phyloP scores from a whole-genome alignment of 2,888 invertebrate species.

The Drosophila fungiperda region DNA sequence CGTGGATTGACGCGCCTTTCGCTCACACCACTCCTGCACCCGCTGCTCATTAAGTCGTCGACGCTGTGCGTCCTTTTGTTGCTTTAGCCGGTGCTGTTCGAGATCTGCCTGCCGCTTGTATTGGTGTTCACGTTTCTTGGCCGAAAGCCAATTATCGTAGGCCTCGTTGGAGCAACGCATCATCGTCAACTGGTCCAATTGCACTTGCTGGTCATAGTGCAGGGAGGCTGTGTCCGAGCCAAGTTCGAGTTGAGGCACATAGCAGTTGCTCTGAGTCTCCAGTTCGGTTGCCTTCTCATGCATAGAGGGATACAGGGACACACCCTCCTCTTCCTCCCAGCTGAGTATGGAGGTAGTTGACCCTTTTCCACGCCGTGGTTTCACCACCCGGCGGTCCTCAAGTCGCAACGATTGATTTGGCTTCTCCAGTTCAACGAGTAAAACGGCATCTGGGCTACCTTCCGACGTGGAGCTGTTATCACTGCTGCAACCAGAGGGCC shows the following conservation, averaged over 20 bases:
- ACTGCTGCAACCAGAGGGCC: background rate
- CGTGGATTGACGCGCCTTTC: slow-evolving; percentile 55
- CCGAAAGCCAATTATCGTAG: slow-evolving; percentile 83
- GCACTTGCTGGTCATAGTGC: slow-evolving; percentile 31
- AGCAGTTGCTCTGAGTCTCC: slow-evolving; percentile 50
- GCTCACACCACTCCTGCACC: slow-evolving; percentile 77
- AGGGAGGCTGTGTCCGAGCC: slow-evolving; percentile 67
- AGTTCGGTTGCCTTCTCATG: slow-evolving; percentile 22
- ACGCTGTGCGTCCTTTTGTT: slow-evolving; percentile 44
- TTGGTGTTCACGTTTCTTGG: slow-evolving; percentile 69
- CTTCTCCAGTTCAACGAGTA: background rate
- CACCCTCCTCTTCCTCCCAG: slow-evolving; percentile 65
- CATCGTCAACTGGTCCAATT: slow-evolving; percentile 36
- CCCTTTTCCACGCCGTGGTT: slow-evolving; percentile 28
- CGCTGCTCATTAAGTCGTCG: slow-evolving; percentile 54
- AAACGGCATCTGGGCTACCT: background rate
- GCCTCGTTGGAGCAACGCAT: slow-evolving; percentile 70
- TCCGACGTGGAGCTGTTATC: slow-evolving; percentile 28
- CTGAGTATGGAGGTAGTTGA: slow-evolving; percentile 70
- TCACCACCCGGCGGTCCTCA: background rate
- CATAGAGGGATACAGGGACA: slow-evolving; percentile 16
- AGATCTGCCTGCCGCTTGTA: slow-evolving; percentile 52
- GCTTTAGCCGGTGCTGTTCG: slow-evolving; percentile 62
- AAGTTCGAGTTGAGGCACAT: slow-evolving; percentile 78
- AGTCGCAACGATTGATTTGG: background rate